These are phyloP conservation scores for Microtus montanus DNA, from an alignment of 2,113 vertebrate species.

Conservation along the genomic window DNA sequence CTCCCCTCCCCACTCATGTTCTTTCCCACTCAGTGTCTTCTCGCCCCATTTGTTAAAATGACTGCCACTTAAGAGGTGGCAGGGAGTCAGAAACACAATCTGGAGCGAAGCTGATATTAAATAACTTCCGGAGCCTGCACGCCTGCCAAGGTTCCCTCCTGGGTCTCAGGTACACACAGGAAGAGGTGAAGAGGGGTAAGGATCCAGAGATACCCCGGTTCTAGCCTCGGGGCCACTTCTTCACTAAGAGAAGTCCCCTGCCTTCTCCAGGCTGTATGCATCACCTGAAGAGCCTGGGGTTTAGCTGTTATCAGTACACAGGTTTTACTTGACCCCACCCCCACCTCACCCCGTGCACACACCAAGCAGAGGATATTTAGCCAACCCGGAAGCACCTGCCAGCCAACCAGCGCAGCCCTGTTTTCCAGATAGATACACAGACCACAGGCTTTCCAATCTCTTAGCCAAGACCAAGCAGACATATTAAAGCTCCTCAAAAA, in stretches of 20 bases:
- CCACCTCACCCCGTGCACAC: background rate
- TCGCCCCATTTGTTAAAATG: slow-evolving; percentile 24
- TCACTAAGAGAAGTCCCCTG: background rate
- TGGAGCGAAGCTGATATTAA: slow-evolving; percentile 68
- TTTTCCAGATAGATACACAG: background rate
- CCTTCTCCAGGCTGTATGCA: background rate
- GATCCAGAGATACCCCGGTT: background rate
- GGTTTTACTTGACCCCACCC: background rate
- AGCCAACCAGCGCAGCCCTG: accelerated
- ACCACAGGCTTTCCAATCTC: background rate
- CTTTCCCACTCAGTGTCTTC: slow-evolving; percentile 44
- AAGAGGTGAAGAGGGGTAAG: background rate
- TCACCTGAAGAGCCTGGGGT: background rate
- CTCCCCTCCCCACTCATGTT: background rate
- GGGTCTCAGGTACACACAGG: slow-evolving; percentile 15
- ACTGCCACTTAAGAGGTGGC: slow-evolving; percentile 61
- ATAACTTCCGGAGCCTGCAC: slow-evolving; percentile 30
- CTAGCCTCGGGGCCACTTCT: background rate
- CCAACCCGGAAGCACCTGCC: background rate
- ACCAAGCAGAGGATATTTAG: background rate
- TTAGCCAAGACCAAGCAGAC: background rate
- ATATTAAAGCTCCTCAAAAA: background rate
- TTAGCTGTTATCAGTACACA: background rate
- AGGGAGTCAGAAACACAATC: slow-evolving; percentile 70
- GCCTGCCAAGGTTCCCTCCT: slow-evolving; percentile 4